Evolutionary conservation across 2,113 vertebrate species (phyloP), one percentile per base, ranked within the genome.

Genomic region (Heptranchias perlo): DNA sequence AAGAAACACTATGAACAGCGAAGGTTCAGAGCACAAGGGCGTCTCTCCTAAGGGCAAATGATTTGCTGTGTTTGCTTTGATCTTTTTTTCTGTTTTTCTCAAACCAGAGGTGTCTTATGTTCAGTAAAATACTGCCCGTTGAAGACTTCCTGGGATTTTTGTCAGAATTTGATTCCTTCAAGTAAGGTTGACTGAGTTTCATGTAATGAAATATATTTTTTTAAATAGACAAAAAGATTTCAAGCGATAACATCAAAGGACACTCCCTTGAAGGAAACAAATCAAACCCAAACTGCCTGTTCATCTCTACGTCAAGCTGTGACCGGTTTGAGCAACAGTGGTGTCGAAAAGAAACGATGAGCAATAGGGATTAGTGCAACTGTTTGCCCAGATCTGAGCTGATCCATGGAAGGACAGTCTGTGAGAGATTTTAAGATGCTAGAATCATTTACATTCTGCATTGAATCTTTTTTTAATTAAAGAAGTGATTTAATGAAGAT

Each of bases 11-110:
- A 16, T 44, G 58, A 39, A n/a, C 61, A 21, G 16, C 62, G 14
- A 39, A 39, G 35, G 4, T 93, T 62, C n/a, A n/a, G 89, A 23
- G 58, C 35, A 62, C 16, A 62, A 39, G 39, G 89, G 6, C 58
- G 10, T 64, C 21, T 93, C 58, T 93, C 89, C 89, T 23, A 10
- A 93, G 58, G 54, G 89, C 16, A 61, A 92, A 92, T 62, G 31
- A 35, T 61, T 92, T 92, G 87, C 3, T 91, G 28, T 91, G 14
- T 61, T 92, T 92, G 31, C 87, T 91, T 91, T 89, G 86, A 58
- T 91, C 25, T 58, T 91, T 69, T 54, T 52, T 89, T 89, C 25
- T 28, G 28, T 4, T 61, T 58, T 91, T 62, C 31, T 62, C 89
- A 64, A 44, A 62, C 2, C 35, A 64, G 18, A 93, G 39, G 16